These are phyloP conservation scores for Lacanobia oleracea DNA, from an alignment of 2,888 invertebrate genomes.

Conservation along the genomic window DNA sequence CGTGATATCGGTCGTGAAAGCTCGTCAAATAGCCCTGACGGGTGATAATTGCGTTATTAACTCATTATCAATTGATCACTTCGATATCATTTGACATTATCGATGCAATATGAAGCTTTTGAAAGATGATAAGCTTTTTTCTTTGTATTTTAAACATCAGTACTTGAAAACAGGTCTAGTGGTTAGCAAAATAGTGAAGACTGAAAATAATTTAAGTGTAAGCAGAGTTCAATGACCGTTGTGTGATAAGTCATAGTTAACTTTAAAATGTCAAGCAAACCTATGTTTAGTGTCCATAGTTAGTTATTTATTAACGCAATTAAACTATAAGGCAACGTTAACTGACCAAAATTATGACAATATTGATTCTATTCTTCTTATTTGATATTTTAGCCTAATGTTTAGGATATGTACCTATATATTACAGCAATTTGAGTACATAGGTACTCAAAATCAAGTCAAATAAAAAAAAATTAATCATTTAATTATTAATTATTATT, in stretches of 20 bases:
- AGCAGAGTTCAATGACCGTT: slow-evolving; percentile 32
- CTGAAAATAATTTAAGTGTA: not conserved
- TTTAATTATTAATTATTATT: too few relatives aligned
- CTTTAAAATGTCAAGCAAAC: slow-evolving; percentile 20
- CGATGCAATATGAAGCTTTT: slow-evolving; percentile 22
- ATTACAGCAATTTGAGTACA: too few relatives aligned
- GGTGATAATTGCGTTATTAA: slow-evolving; percentile 50
- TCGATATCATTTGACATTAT: slow-evolving; percentile 44
- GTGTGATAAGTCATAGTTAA: not conserved
- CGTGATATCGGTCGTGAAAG: slow-evolving; percentile 54
- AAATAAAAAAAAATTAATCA: too few relatives aligned
- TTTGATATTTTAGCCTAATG: not conserved
- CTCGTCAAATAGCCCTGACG: slow-evolving; percentile 41
- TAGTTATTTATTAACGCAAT: slow-evolving; percentile 21
- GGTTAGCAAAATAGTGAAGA: not conserved
- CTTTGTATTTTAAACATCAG: slow-evolving; percentile 18
- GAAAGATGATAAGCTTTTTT: slow-evolving; percentile 4
- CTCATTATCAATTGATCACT: slow-evolving; percentile 52
- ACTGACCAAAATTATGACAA: not conserved
- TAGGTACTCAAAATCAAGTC: too few relatives aligned
- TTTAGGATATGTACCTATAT: too few relatives aligned
- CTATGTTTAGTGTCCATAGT: slow-evolving; percentile 27
- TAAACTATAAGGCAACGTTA: not conserved
- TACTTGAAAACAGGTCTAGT: not conserved
- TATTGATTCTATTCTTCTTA: not conserved